phyloP scores from a whole-genome alignment of 2,113 vertebrate genomes.

The Rana temporaria region DNA sequence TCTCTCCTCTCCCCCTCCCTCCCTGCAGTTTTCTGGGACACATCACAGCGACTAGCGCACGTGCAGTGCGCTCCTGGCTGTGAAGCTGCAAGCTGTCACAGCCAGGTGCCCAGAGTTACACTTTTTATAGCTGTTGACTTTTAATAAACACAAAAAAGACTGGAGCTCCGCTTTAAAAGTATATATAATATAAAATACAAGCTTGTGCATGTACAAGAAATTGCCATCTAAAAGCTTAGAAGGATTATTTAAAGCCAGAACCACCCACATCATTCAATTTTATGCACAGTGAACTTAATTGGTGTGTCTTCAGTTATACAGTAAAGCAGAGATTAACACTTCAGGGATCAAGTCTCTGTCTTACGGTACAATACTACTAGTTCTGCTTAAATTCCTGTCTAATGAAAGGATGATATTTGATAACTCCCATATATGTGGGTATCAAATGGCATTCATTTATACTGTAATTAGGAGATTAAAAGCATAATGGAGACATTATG shows the following conservation, averaged over 20 bases:
- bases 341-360: neutral
- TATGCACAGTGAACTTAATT: slow-evolving; percentile 4
- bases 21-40: too few relatives aligned
- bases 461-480: neutral
- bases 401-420: neutral
- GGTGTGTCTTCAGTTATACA: neutral
- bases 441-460: neutral
- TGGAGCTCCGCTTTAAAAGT: too few relatives aligned
- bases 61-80: too few relatives aligned
- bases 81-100: too few relatives aligned
- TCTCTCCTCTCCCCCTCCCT: too few relatives aligned
- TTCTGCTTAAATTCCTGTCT: neutral
- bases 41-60: too few relatives aligned
- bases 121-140: too few relatives aligned
- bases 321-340: slow-evolving; percentile 17
- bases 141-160: too few relatives aligned
- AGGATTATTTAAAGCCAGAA: slow-evolving; percentile 13
- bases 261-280: slow-evolving; percentile 31
- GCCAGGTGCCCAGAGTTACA: too few relatives aligned
- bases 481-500: too few relatives aligned
- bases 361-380: neutral
- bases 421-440: neutral
- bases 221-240: neutral
- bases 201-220: slow-evolving; percentile 5
- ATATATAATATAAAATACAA: neutral